phyloP scores from a whole-genome alignment of 2,797 vertebrate genomes.

The Pangasius macronema region DNA sequence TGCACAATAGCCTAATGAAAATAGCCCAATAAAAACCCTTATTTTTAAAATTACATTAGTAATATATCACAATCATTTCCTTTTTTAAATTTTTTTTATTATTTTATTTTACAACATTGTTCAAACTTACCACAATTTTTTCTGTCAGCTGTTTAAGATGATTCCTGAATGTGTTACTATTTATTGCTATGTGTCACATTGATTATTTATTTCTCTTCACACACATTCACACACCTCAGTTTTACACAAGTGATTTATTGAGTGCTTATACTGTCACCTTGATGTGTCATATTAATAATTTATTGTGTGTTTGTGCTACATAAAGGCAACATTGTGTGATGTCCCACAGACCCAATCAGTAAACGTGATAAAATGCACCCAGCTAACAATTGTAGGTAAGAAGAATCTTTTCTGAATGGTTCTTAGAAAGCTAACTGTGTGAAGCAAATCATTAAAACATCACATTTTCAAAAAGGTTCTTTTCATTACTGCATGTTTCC shows the following conservation, averaged over 20 bases:
- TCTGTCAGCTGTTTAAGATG: neutral
- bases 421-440: constrained; percentile 1
- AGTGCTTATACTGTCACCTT: constrained; percentile 15
- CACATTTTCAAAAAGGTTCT: neutral
- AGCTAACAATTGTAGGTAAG: neutral
- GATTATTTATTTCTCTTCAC: neutral
- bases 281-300: constrained; percentile 7
- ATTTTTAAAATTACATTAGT: neutral
- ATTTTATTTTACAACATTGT: neutral
- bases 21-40: neutral
- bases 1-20: neutral
- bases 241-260: constrained; percentile 10
- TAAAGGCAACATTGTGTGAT: constrained; percentile 55
- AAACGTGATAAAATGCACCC: constrained; percentile 31
- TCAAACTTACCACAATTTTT: too few relatives aligned
- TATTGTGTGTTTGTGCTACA: constrained; percentile 51
- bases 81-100: neutral
- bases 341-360: constrained; percentile 35
- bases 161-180: neutral
- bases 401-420: constrained; percentile 1
- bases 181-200: neutral
- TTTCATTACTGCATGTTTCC: neutral
- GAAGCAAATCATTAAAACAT: neutral
- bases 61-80: neutral
- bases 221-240: constrained; percentile 7